Evolutionary conservation across 1,140 invertebrate genomes (phyloP), one percentile per base, ranked within the genome.

Genomic region (Calycopis cecrops): DNA sequence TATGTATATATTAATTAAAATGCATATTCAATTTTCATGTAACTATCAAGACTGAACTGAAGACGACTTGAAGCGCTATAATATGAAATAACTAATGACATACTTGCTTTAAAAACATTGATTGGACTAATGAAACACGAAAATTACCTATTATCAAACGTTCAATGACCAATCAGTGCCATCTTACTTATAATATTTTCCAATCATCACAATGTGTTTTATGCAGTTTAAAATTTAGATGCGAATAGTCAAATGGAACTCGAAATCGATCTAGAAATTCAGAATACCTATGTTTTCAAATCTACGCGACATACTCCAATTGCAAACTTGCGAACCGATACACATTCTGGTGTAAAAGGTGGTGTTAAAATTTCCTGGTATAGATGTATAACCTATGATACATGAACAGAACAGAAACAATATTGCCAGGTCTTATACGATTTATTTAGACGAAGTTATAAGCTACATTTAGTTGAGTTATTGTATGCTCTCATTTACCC

Each of bases 251-350:
- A 44, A 44, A 44, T 44, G 40, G 40, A 44, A 44, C 40, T 12
- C 40, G 17, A 44, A 44, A 44, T 44, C 40, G 40, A 44, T 44
- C 16, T 44, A 44, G 40, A 44, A 44, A 44, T 44, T 44, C 40
- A 44, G 40, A 44, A 44, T 44, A 28, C 21, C n/a, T n/a, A n/a
- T n/a, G 40, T 12, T 44, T 44, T 44, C 14, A 44, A 44, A 44
- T 44, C 40, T 12, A 44, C 9, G 8, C 14, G 40, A 44, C 40
- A 44, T 44, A 44, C 16, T 44, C 40, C 40, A 44, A 44, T 44
- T 9, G 40, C 12, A 12, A 4, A 9, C 14, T 10, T 16, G 40
- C 14, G 14, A 44, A 44, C 16, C 12, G 17, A 44, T 17, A 44
- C 40, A 44, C 14, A 16, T 44, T 44, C 40, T 44, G 40, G 9